These are phyloP conservation scores for Tetramorium simillimum DNA, from an alignment of 1,140 invertebrate genomes.

Conservation along the genomic window DNA sequence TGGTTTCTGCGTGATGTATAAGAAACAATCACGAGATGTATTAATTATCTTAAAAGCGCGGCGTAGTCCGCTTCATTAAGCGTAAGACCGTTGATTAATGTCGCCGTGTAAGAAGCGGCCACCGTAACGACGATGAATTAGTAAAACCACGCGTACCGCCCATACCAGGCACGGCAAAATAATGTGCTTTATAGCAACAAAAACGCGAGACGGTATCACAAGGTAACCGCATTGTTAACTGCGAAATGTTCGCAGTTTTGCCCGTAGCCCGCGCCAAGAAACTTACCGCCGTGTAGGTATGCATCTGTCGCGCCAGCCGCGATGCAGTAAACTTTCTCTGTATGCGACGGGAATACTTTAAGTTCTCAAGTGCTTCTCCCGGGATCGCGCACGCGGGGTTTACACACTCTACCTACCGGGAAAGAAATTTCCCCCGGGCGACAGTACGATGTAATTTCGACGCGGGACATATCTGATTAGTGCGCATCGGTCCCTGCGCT, in stretches of 20 bases:
- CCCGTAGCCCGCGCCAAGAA: conserved; percentile 28
- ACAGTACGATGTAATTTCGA: conserved; percentile 35
- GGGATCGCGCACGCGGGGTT: conserved; percentile 9
- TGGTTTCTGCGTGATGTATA: conserved; percentile 18
- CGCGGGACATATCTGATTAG: conserved; percentile 41
- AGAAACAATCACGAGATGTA: conserved; percentile 50
- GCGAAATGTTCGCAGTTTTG: conserved; percentile 51
- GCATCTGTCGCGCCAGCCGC: conserved; percentile 38
- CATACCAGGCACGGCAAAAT: conserved; percentile 10
- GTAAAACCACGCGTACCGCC: conserved; percentile 45
- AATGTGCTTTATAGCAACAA: conserved; percentile 48
- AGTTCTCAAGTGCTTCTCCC: conserved; percentile 38
- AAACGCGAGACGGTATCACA: conserved; percentile 11
- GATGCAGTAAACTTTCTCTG: conserved; percentile 49
- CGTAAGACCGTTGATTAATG: conserved; percentile 60
- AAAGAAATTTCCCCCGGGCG: conserved; percentile 50
- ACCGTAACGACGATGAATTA: conserved; percentile 56
- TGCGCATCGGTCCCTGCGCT: background rate
- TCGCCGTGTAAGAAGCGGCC: conserved; percentile 25
- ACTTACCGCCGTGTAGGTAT: conserved; percentile 30
- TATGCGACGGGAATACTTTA: conserved; percentile 39
- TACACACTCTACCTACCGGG: conserved; percentile 14
- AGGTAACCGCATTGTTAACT: conserved; percentile 55
- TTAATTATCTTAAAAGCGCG: conserved; percentile 60
- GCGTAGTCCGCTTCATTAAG: conserved; percentile 50